These are phyloP conservation scores for Myotis myotis DNA, from an alignment of 2,797 vertebrate species.

Conservation along the genomic window DNA sequence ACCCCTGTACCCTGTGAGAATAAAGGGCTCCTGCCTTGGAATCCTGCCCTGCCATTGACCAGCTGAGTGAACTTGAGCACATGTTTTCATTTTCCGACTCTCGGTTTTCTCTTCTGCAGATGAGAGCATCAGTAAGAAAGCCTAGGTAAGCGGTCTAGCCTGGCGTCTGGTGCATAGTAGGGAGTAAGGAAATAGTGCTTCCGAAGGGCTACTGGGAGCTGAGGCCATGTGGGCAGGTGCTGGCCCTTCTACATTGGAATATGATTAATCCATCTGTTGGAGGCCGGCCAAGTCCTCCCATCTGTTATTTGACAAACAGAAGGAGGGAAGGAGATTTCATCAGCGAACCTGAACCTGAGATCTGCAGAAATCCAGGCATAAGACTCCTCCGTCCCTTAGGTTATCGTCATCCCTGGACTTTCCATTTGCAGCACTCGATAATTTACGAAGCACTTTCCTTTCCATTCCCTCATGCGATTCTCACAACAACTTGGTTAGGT, in stretches of 20 bases:
- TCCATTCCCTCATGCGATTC: conserved; percentile 15
- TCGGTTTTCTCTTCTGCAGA: not conserved
- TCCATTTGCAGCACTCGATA: not conserved
- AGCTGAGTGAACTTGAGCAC: not conserved
- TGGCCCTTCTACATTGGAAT: not conserved
- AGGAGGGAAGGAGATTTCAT: not conserved
- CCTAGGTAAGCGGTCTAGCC: not conserved
- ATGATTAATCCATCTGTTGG: not conserved
- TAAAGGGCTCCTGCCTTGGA: not conserved
- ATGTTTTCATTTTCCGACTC: not conserved
- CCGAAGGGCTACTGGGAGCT: not conserved
- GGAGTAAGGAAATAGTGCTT: not conserved
- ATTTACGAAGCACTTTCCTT: not conserved
- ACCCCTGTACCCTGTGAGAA: rapidly evolving
- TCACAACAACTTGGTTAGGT: not conserved
- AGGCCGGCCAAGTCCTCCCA: not conserved
- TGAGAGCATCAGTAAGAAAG: not conserved
- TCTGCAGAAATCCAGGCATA: not conserved
- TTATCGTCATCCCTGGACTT: not conserved
- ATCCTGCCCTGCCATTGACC: not conserved
- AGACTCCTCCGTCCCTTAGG: not conserved
- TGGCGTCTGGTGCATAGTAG: rapidly evolving
- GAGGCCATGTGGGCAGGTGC: not conserved
- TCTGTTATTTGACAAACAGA: not conserved
- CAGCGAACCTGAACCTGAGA: not conserved